Percentiles rank a stretch among this genome's conserved stretches.
phyloP scores from a whole-genome alignment of 2,113 vertebrate species.

The Lophotis ruficrista region DNA sequence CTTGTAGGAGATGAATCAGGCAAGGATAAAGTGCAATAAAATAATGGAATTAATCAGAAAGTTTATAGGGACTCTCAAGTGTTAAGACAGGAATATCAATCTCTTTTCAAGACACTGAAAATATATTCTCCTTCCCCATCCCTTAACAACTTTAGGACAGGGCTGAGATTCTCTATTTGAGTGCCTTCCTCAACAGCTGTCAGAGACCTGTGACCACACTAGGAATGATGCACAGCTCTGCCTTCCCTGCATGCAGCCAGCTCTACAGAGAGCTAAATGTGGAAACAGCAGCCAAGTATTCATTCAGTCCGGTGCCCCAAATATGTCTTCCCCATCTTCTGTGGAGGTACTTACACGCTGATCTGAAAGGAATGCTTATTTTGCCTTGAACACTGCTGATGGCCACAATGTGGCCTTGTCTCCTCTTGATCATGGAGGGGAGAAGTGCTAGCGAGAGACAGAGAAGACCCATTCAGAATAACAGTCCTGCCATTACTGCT shows the following conservation, averaged over 20 bases:
- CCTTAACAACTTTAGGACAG: neutral
- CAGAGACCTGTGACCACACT: neutral
- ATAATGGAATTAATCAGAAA: neutral
- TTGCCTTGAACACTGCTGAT: conserved; percentile 97
- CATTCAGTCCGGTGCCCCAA: neutral
- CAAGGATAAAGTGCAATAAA: neutral
- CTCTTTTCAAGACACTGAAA: neutral
- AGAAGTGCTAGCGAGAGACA: conserved; percentile 79
- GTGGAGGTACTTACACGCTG: conserved; percentile 87
- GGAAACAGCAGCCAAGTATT: conserved; percentile 20
- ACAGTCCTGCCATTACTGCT: neutral
- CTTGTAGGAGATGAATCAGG: neutral
- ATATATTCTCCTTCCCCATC: neutral
- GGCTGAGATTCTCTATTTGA: neutral
- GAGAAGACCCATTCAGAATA: conserved; percentile 29
- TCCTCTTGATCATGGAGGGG: conserved; percentile 88
- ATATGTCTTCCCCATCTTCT: neutral
- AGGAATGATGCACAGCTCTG: neutral
- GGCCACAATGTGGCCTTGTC: conserved; percentile 86
- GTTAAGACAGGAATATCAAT: neutral
- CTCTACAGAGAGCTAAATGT: neutral
- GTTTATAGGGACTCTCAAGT: neutral
- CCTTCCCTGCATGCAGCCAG: neutral
- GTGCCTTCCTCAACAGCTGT: neutral
- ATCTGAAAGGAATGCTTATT: conserved; percentile 92